A percentile compares a stretch with the other conserved stretches of the same genome.
Evolutionary conservation across 1,140 invertebrate genomes (phyloP).

Genomic region (Halyomorpha halys): DNA sequence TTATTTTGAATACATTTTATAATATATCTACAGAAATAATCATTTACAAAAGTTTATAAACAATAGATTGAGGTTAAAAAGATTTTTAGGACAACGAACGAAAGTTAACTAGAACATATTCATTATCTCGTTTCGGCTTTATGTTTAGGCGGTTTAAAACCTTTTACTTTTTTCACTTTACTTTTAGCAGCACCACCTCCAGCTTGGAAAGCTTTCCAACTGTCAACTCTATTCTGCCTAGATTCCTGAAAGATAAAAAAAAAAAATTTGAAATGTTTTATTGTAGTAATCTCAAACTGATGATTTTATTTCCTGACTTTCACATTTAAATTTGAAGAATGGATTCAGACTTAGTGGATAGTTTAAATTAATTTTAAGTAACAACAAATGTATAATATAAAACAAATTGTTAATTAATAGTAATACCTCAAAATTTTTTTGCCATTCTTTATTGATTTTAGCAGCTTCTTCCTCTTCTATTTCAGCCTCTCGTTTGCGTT

Average conservation of each 20-base stretch:
- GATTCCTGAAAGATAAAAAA: slow-evolving; percentile 62
- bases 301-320: no score
- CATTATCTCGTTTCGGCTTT: slow-evolving; percentile 86
- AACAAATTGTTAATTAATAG: no score
- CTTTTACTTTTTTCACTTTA: slow-evolving; percentile 65
- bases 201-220: slow-evolving; percentile 90
- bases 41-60: no score
- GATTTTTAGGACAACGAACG: no score
- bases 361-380: no score
- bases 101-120: neutral
- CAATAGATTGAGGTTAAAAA: no score
- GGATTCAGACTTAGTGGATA: no score
- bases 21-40: no score
- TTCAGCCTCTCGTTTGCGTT: slow-evolving; percentile 88
- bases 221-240: slow-evolving; percentile 83
- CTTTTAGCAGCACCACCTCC: slow-evolving; percentile 51
- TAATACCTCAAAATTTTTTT: slow-evolving; percentile 89
- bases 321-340: no score
- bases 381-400: no score
- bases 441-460: slow-evolving; percentile 86
- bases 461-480: slow-evolving; percentile 82
- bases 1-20: no score
- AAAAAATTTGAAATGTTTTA: slow-evolving; percentile 25
- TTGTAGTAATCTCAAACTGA: no score
- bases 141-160: slow-evolving; percentile 86